Evolutionary conservation across 1,140 invertebrate species (phyloP).

Genomic region (Drosophila carrolli): DNA sequence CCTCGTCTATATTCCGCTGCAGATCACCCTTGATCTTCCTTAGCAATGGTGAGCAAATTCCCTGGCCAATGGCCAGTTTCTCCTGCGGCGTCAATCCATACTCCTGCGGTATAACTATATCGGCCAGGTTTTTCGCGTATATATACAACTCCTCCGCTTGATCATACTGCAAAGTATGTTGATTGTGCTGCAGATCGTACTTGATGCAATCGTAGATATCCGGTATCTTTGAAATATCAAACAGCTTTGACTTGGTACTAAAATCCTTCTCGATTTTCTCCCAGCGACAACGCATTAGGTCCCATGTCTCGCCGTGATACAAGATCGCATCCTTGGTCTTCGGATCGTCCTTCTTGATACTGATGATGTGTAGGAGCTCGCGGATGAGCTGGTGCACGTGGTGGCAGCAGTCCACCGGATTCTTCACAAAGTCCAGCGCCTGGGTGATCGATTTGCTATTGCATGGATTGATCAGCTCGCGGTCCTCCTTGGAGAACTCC

Average conservation of each 20-base stretch:
- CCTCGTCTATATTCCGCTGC: conserved; percentile 95
- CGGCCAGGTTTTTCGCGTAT: conserved; percentile 97
- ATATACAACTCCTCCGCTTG: conserved; percentile 97
- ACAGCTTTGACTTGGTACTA: conserved; percentile 93
- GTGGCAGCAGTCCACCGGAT: conserved; percentile 97
- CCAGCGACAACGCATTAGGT: conserved; percentile 98
- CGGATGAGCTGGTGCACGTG: conserved; percentile 94
- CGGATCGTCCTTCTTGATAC: conserved; percentile 93
- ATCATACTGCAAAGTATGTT: conserved; percentile 96
- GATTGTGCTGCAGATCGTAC: conserved; percentile 99
- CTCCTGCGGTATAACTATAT: conserved; percentile 99
- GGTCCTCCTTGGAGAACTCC: conserved; percentile 95
- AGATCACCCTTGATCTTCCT: conserved; percentile 98
- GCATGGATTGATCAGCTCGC: conserved; percentile 92
- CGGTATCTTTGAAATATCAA: conserved; percentile 99
- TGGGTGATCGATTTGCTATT: conserved; percentile 93
- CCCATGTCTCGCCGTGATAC: conserved; percentile 99
- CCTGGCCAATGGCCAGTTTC: conserved; percentile 98
- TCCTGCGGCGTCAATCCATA: conserved; percentile 98
- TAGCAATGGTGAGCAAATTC: conserved; percentile 97
- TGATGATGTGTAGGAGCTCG: conserved; percentile 93
- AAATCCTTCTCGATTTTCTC: conserved; percentile 99
- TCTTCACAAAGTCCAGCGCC: conserved; percentile 97
- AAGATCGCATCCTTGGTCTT: conserved; percentile 96
- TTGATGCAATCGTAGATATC: conserved; percentile 99